phyloP scores from a whole-genome alignment of 1,140 invertebrate genomes.

The Drosophila trapezifrons region DNA sequence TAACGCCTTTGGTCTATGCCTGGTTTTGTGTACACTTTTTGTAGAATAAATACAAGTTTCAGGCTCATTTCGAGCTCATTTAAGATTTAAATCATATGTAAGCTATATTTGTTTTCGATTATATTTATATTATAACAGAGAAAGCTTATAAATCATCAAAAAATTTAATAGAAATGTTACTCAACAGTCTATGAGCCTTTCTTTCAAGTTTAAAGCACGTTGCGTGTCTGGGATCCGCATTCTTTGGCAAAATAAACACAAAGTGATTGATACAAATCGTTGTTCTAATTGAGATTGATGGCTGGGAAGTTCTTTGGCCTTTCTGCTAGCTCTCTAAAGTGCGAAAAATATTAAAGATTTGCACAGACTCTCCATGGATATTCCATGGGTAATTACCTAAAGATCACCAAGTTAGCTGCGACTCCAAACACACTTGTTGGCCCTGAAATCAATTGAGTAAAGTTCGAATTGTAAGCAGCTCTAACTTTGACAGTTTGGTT shows the following conservation, averaged over 20 bases:
- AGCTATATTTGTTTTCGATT: background rate
- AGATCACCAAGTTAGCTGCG: background rate
- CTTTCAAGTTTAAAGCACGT: background rate
- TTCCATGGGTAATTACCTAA: conserved; percentile 4
- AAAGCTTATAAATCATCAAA: background rate
- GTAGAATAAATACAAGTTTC: background rate
- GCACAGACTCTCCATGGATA: background rate
- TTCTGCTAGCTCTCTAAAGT: too few relatives aligned
- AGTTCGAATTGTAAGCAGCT: conserved; percentile 19
- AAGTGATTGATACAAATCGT: conserved; percentile 24
- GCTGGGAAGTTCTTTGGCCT: conserved; percentile 6
- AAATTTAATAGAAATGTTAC: background rate
- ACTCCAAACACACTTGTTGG: conserved; percentile 15
- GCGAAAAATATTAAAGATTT: background rate
- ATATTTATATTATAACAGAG: too few relatives aligned
- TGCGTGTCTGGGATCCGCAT: conserved; percentile 28
- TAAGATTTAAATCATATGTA: background rate
- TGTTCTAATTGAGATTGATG: conserved; percentile 42
- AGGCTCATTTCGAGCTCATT: background rate
- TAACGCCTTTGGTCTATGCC: conserved; percentile 21
- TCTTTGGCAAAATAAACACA: conserved; percentile 23
- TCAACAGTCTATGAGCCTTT: background rate
- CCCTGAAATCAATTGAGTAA: conserved; percentile 31
- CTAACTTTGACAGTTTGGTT: conserved; percentile 22
- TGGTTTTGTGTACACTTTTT: conserved; percentile 1